These are phyloP conservation scores for Hirtodrosophila duncani DNA, from an alignment of 2,888 invertebrate species.

Conservation along the genomic window DNA sequence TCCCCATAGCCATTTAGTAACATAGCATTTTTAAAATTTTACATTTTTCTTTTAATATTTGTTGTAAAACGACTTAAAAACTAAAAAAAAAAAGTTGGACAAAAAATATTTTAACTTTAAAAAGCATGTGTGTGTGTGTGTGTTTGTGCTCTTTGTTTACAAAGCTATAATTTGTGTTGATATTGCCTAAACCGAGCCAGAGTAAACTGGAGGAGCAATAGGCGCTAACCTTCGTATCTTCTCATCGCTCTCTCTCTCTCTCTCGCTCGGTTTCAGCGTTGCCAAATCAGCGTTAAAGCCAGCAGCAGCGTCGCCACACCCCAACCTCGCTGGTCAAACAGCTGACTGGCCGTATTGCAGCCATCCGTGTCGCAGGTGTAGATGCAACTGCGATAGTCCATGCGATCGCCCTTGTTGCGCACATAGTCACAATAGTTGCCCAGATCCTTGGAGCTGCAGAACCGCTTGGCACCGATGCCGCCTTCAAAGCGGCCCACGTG, in stretches of 20 bases:
- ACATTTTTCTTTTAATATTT: constrained; percentile 1
- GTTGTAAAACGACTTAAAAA: constrained; percentile 1
- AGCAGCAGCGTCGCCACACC: constrained; percentile 37
- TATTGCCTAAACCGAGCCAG: too few species aligned
- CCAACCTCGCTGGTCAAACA: constrained; percentile 22
- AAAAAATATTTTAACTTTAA: constrained; percentile 2
- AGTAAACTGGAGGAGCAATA: too few species aligned
- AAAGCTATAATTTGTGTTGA: constrained; percentile 46
- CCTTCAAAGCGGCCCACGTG: constrained; percentile 95
- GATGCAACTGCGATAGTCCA: constrained; percentile 91
- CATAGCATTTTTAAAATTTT: constrained; percentile 4
- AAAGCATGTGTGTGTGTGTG: constrained; percentile 16
- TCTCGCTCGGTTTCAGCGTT: constrained; percentile 28
- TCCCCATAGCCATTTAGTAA: constrained; percentile 16
- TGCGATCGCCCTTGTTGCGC: constrained; percentile 88
- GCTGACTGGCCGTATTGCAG: constrained; percentile 83
- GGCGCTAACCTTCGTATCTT: too few species aligned
- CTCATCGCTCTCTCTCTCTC: not conserved
- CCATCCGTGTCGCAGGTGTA: constrained; percentile 90
- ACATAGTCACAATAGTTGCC: constrained; percentile 95
- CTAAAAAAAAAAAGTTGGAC: constrained; percentile 33
- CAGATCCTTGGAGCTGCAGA: constrained; percentile 90
- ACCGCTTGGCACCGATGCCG: constrained; percentile 92
- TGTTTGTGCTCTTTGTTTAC: constrained; percentile 41
- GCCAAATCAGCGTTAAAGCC: constrained; percentile 35